Evolutionary conservation across 2,797 vertebrate species (phyloP).

Genomic region (Acipenser ruthenus): DNA sequence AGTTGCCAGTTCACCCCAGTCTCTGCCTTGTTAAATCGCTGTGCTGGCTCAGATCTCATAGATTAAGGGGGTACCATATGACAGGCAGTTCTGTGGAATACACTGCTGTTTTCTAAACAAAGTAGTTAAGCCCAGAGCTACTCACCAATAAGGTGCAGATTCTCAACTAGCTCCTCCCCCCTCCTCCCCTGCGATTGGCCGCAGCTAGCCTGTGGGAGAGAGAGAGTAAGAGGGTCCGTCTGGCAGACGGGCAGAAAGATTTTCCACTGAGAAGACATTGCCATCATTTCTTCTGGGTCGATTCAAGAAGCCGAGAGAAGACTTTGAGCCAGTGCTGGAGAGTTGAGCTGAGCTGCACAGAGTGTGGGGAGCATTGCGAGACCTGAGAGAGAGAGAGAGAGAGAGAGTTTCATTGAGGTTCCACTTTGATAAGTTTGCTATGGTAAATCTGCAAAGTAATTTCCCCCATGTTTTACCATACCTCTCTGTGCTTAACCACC

Average conservation of each 20-base stretch:
- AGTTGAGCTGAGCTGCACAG: constrained; percentile 68
- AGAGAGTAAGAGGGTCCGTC: constrained; percentile 76
- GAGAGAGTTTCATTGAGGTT: no score
- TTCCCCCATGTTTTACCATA: no score
- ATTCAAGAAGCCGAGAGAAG: constrained; percentile 61
- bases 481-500: no score
- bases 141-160: constrained; percentile 79
- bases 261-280: constrained; percentile 71
- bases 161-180: constrained; percentile 78
- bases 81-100: no score
- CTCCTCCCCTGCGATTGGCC: constrained; percentile 76
- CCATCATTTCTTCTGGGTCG: constrained; percentile 65
- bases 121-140: constrained; percentile 41
- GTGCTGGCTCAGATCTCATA: no score
- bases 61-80: no score
- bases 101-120: no score
- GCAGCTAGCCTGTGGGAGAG: constrained; percentile 79
- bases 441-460: no score
- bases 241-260: constrained; percentile 64
- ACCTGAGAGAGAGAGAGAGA: constrained; percentile 50
- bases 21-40: no score
- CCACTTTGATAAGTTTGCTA: no score
- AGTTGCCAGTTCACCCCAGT: no score
- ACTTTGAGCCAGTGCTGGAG: constrained; percentile 53
- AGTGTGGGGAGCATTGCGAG: constrained; percentile 69